Percentiles rank a stretch among this genome's conserved stretches.
These are phyloP conservation scores for Bombus waltoni DNA, from an alignment of 1,140 invertebrate species.

Conservation along the genomic window DNA sequence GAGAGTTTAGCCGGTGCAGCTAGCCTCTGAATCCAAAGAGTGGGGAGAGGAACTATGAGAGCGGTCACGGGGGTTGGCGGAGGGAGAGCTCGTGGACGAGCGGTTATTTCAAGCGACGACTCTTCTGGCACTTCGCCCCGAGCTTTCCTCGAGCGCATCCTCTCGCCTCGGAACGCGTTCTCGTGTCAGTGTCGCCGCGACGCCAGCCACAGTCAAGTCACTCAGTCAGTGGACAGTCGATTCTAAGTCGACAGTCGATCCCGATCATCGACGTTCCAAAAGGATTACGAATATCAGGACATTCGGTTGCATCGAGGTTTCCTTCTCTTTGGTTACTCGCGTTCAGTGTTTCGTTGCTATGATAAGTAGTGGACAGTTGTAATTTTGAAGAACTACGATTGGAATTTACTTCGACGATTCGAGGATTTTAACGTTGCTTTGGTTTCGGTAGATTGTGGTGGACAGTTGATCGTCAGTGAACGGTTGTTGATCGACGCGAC, in stretches of 20 bases:
- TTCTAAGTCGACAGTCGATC: neutral
- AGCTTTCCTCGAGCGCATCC: conserved; percentile 79
- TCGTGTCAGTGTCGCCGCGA: conserved; percentile 62
- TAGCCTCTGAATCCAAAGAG: conserved; percentile 24
- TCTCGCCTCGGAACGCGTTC: conserved; percentile 60
- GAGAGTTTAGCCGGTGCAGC: conserved; percentile 50
- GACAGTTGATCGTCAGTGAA: neutral
- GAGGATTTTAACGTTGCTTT: neutral
- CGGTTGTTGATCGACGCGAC: neutral
- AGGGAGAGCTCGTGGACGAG: conserved; percentile 75
- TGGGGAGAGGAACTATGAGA: conserved; percentile 41
- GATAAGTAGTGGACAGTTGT: neutral
- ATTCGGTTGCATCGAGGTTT: neutral
- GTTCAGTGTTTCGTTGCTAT: neutral
- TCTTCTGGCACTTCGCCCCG: conserved; percentile 79
- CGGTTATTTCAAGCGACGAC: conserved; percentile 82
- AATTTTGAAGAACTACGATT: neutral
- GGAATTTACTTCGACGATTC: neutral
- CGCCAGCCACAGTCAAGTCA: conserved; percentile 42
- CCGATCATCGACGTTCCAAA: too few species aligned
- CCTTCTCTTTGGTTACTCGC: neutral
- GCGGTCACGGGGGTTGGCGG: conserved; percentile 65
- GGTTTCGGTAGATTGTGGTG: neutral
- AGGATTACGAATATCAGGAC: too few species aligned
- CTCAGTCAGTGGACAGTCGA: neutral